Percentiles rank a stretch among this genome's conserved stretches.
phyloP scores from a whole-genome alignment of 2,113 vertebrate species.

The Gyps fulvus region DNA sequence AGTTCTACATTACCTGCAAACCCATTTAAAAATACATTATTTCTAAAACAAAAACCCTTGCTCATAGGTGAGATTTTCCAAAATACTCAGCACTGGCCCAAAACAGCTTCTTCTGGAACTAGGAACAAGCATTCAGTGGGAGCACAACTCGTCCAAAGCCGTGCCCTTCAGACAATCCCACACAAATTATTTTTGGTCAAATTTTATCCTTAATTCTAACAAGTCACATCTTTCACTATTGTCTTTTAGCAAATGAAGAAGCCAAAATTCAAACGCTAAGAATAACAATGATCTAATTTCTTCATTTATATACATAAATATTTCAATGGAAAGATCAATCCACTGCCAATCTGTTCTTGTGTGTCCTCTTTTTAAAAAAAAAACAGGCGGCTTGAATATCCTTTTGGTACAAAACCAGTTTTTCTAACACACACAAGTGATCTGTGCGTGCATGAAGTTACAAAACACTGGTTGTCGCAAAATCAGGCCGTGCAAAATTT shows the following conservation, averaged over 20 bases:
- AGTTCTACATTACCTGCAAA: neutral
- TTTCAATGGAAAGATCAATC: neutral
- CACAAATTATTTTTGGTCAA: constrained; percentile 7
- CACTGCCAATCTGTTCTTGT: neutral
- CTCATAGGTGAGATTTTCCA: neutral
- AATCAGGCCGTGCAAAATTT: neutral
- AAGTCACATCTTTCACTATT: constrained; percentile 31
- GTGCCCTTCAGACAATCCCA: neutral
- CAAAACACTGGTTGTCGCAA: neutral
- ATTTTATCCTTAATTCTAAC: constrained; percentile 33
- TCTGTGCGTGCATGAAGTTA: neutral
- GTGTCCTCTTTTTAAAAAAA: neutral
- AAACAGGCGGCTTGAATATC: neutral
- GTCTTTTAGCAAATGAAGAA: constrained; percentile 39
- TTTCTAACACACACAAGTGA: neutral
- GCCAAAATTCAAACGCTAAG: constrained; percentile 41
- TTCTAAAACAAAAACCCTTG: neutral
- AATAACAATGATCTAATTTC: constrained; percentile 9
- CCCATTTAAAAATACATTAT: neutral
- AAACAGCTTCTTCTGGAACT: neutral
- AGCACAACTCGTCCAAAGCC: neutral
- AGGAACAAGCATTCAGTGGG: neutral
- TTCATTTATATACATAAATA: neutral
- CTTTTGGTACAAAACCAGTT: neutral
- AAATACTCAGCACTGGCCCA: neutral